These are phyloP conservation scores for Thyatira batis DNA, from an alignment of 2,888 invertebrate genomes.

Conservation along the genomic window DNA sequence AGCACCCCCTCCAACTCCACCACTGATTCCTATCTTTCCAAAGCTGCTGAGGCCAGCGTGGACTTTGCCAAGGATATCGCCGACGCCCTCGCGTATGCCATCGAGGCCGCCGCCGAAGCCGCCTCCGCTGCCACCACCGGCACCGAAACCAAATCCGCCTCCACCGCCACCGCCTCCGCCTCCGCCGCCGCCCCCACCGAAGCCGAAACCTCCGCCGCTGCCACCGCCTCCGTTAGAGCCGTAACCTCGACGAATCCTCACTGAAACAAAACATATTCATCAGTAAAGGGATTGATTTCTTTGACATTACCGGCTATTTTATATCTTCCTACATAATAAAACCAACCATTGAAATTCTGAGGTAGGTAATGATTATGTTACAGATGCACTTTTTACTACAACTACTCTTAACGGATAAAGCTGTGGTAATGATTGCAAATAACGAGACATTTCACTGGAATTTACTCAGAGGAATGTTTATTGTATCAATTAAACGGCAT, in stretches of 20 bases:
- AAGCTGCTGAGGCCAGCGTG: slow-evolving; percentile 42
- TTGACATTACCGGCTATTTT: not conserved
- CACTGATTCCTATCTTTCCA: slow-evolving; percentile 21
- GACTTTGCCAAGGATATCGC: slow-evolving; percentile 53
- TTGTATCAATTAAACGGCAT: not conserved
- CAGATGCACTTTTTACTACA: not conserved
- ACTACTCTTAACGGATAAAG: too few species aligned
- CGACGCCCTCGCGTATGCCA: slow-evolving; percentile 50
- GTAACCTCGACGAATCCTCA: slow-evolving; percentile 57
- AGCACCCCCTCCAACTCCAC: slow-evolving; percentile 17
- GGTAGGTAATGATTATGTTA: too few species aligned
- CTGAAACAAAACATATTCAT: slow-evolving; percentile 43
- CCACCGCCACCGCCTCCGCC: slow-evolving; percentile 36
- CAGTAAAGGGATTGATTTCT: too few species aligned
- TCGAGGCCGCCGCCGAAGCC: slow-evolving; percentile 45
- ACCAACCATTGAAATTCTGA: too few species aligned
- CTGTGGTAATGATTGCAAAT: too few species aligned
- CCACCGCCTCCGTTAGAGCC: slow-evolving; percentile 41
- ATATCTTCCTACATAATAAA: too few species aligned
- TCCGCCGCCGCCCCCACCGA: slow-evolving; percentile 37
- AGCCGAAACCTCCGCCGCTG: slow-evolving; percentile 36
- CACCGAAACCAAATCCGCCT: slow-evolving; percentile 22
- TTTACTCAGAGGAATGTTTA: not conserved
- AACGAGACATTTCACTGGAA: not conserved
- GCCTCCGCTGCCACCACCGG: slow-evolving; percentile 29